Evolutionary conservation across 2,797 vertebrate species (phyloP).

Genomic region (Liasis olivaceus): DNA sequence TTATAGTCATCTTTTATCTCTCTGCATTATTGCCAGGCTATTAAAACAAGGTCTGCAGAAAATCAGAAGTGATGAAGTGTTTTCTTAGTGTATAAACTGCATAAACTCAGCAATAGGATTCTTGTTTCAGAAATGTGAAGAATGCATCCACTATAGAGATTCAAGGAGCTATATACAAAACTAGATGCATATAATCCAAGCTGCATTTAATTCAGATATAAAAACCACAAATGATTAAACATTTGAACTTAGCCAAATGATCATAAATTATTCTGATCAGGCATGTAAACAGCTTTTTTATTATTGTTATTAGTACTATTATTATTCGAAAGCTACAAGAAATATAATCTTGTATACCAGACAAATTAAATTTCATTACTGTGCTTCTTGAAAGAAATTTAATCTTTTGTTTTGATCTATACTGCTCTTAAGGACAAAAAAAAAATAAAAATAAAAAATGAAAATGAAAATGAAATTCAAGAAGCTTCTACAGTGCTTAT

Average conservation of each 20-base stretch:
- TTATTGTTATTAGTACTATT: background rate
- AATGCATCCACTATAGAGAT: conserved; percentile 37
- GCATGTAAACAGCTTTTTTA: conserved; percentile 56
- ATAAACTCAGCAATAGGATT: conserved; percentile 41
- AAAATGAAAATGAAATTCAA: conserved; percentile 62
- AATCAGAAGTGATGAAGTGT: background rate
- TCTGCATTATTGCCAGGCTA: background rate
- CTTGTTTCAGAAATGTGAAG: conserved; percentile 41
- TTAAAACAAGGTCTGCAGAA: background rate
- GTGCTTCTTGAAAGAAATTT: conserved; percentile 60
- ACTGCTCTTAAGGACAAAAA: conserved; percentile 52
- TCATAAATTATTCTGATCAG: conserved; percentile 66
- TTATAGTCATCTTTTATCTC: background rate
- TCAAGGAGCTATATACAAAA: conserved; percentile 41
- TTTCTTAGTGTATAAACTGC: background rate
- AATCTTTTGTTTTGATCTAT: conserved; percentile 54
- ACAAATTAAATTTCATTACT: conserved; percentile 60
- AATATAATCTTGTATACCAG: conserved; percentile 56
- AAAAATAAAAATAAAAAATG: no score
- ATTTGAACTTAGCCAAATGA: conserved; percentile 40
- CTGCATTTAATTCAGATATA: conserved; percentile 54
- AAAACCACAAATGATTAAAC: conserved; percentile 69
- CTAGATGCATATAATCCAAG: conserved; percentile 26
- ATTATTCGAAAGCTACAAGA: conserved; percentile 49
- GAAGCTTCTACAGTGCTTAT: background rate